phyloP scores from a whole-genome alignment of 1,140 invertebrate species.

The Saxidomus purpurata region DNA sequence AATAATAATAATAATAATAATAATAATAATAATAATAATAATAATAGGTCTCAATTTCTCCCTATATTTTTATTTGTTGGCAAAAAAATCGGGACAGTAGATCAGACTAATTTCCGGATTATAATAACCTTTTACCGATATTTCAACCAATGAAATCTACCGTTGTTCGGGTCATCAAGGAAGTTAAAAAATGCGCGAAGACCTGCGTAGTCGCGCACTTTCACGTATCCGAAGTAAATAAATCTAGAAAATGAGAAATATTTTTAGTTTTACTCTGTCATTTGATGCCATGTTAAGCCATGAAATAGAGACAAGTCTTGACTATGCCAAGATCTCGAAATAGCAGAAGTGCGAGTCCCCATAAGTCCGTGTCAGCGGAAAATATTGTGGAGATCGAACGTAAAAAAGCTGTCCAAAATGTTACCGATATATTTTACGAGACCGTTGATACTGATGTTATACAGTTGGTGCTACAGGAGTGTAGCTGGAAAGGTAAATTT shows the following conservation, averaged over 20 bases:
- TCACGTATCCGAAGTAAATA: conserved; percentile 52
- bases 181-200: conserved; percentile 39
- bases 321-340: conserved; percentile 59
- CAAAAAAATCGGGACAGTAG: too few species aligned
- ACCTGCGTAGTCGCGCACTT: conserved; percentile 28
- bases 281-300: neutral
- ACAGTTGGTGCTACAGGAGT: conserved; percentile 30
- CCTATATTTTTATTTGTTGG: too few species aligned
- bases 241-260: conserved; percentile 35
- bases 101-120: too few species aligned
- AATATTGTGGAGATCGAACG: conserved; percentile 17
- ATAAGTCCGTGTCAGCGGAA: conserved; percentile 30
- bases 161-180: neutral
- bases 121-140: neutral
- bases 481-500: conserved; percentile 48
- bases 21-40: too few species aligned
- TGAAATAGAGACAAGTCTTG: neutral
- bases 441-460: conserved; percentile 38
- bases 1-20: too few species aligned
- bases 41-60: too few species aligned
- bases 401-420: conserved; percentile 45
- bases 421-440: conserved; percentile 38
- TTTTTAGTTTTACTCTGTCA: neutral
- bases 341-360: conserved; percentile 44
- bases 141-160: neutral